Base-by-base conservation (phyloP, 1,140 invertebrate genomes). In the Diabrotica virgifera region DNA sequence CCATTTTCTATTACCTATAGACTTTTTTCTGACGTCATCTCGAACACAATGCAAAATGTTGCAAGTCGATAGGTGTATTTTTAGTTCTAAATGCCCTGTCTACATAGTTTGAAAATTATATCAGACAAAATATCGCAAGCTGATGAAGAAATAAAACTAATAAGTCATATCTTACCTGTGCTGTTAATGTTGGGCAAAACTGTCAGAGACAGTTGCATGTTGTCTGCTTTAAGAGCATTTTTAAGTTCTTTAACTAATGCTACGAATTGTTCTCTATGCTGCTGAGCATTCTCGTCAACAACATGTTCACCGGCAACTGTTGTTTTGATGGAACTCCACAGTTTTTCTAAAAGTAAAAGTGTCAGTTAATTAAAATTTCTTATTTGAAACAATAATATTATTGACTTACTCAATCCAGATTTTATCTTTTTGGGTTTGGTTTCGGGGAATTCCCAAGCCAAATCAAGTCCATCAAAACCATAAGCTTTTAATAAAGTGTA, bases 381-480 rank as follows among this genome's bases (percentile, higher is more conserved):
- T 24, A 24, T 24, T 24, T 4, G 24, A 24, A 24, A 46, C 36
- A 46, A 8, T 4, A 10, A 35, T 24, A 35, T 8, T 10, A 9
- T 50, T 24, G 24, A 64, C 53, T 57, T 64, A 67, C 68, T 60
- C 53, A 70, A 56, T 36, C 69, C 69, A 9, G 53, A 63, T 38
- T 70, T 70, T 11, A 70, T 68, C 76, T 92, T 91, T 81, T 91
- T 91, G 5, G 89, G 85, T 74, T 90, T 91, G 52, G 85, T 85
- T 62, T 85, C 85, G n/a, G 90, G 88, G 81, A 93, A 94, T 79
- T 94, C 89, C 92, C 92, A 94, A 38, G 89, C 90, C 0, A 95
- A 80, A 74, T 94, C 92, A 2, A 94, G 79, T 35, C 92, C 92
- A 75, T 94, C 92, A 63, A 94, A 94, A 12, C 87, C 87, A 69